Evolutionary conservation across 2,888 invertebrate genomes (phyloP).

Genomic region (Caenorhabditis virilis): DNA sequence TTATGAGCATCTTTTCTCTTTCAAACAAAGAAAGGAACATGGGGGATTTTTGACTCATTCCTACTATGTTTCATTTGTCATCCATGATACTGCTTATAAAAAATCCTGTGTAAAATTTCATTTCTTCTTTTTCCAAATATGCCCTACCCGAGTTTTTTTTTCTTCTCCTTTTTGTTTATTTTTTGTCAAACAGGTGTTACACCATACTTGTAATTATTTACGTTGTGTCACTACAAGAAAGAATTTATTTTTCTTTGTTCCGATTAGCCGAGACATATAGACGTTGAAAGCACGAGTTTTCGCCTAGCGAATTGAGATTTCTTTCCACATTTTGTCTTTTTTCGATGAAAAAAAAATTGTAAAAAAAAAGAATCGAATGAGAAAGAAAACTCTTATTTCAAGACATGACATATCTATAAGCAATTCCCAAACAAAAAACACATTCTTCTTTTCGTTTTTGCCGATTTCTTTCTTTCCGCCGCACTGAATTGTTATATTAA

Average conservation of each 20-base stretch:
- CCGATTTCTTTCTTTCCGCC: background rate
- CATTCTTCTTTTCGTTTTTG: background rate
- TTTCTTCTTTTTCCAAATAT: background rate
- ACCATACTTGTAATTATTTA: background rate
- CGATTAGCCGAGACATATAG: no score
- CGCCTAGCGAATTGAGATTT: no score
- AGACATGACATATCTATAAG: background rate
- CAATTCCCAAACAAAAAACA: background rate
- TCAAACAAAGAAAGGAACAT: background rate
- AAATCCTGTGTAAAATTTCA: background rate
- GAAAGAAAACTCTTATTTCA: no score
- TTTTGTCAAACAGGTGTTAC: background rate
- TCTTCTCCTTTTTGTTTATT: background rate
- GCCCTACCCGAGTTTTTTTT: background rate
- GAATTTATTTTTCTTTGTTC: no score
- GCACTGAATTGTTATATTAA: background rate
- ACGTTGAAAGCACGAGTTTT: no score
- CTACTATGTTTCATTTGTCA: background rate
- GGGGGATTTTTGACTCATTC: background rate
- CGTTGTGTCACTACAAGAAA: background rate
- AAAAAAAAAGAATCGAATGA: no score
- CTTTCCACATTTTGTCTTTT: no score
- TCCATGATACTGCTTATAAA: background rate
- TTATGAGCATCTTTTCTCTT: background rate
- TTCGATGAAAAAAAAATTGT: background rate